These are phyloP conservation scores for Etheostoma spectabile DNA, from an alignment of 2,113 vertebrate genomes.

Conservation along the genomic window DNA sequence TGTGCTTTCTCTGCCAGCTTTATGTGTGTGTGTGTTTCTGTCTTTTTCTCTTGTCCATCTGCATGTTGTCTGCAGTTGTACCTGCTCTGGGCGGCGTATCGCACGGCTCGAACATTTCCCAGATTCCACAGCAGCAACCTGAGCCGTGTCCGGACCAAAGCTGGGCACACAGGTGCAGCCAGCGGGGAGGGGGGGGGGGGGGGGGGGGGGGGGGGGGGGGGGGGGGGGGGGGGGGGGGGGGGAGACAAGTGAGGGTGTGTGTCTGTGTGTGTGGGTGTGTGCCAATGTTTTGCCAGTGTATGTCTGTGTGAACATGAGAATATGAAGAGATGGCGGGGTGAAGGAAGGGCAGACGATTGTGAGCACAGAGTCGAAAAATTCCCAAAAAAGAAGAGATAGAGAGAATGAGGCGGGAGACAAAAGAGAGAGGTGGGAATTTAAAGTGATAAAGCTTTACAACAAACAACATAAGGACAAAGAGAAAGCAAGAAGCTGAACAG, in stretches of 20 bases:
- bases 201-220: too few relatives aligned
- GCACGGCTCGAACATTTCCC: slow-evolving; percentile 75
- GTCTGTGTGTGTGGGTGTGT: slow-evolving; percentile 30
- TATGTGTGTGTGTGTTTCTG: slow-evolving; percentile 7
- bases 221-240: too few relatives aligned
- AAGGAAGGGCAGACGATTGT: slow-evolving; percentile 14
- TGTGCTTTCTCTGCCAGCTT: neutral
- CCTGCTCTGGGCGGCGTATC: slow-evolving; percentile 55
- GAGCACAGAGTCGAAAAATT: neutral
- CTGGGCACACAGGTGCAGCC: slow-evolving; percentile 80
- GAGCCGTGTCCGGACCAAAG: slow-evolving; percentile 74
- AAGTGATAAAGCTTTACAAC: slow-evolving; percentile 37
- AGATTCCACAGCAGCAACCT: slow-evolving; percentile 83
- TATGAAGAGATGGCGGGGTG: slow-evolving; percentile 4
- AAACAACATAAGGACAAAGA: slow-evolving; percentile 39
- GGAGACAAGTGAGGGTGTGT: slow-evolving; percentile 40
- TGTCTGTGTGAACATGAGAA: slow-evolving; percentile 58
- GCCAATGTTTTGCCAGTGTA: slow-evolving; percentile 36
- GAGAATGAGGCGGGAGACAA: slow-evolving; percentile 11
- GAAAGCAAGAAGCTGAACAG: slow-evolving; percentile 27
- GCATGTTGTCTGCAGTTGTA: slow-evolving; percentile 37
- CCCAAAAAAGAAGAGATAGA: neutral
- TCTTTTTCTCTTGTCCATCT: slow-evolving; percentile 44
- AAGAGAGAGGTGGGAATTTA: slow-evolving; percentile 21
- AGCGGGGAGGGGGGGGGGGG: too few relatives aligned